Conservation (phyloP, 1,140 invertebrate genomes). For the Drosophila tsacasi region DNA sequence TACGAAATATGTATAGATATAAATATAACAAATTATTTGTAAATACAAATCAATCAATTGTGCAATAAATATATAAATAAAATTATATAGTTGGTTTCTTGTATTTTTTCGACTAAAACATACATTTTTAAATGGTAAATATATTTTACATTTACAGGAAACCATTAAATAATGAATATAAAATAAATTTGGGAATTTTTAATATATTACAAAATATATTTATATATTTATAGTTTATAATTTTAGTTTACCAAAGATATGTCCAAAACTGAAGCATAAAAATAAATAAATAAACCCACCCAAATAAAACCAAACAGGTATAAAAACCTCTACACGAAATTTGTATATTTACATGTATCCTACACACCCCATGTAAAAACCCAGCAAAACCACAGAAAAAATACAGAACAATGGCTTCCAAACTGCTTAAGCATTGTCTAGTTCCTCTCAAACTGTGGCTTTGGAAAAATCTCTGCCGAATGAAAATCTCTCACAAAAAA, state of each 20-base stretch:
- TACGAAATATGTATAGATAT: conserved; percentile 10
- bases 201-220: no score
- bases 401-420: neutral
- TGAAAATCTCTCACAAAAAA: conserved; percentile 13
- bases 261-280: neutral
- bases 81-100: no score
- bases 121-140: no score
- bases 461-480: neutral
- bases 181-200: no score
- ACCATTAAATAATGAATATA: neutral
- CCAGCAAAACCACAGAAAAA: neutral
- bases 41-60: conserved; percentile 39
- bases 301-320: neutral
- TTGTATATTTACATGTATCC: conserved; percentile 8
- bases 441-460: conserved; percentile 16
- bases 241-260: neutral
- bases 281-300: neutral
- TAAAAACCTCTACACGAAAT: neutral
- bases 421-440: conserved; percentile 26
- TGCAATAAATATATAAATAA: conserved; percentile 24
- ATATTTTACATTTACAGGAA: no score
- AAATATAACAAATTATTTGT: conserved; percentile 24
- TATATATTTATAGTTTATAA: no score
- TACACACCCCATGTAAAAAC: neutral
- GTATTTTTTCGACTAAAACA: neutral